Percentiles rank a stretch among this genome's conserved stretches.
Evolutionary conservation across 1,140 invertebrate genomes (phyloP).

Genomic region (Rhynchophorus ferrugineus): DNA sequence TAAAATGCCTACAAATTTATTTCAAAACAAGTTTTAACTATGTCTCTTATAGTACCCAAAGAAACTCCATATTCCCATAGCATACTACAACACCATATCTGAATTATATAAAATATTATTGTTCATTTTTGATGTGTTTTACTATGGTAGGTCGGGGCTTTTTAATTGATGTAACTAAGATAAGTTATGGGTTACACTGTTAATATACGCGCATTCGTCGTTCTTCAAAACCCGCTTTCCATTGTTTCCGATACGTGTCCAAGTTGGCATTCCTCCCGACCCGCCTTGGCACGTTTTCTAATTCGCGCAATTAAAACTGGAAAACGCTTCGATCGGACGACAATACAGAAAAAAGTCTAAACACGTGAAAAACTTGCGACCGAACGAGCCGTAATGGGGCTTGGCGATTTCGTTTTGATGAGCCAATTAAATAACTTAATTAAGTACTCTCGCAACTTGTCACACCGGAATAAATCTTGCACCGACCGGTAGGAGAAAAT

Average conservation of each 20-base stretch:
- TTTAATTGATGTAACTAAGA: too few species aligned
- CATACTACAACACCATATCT: too few species aligned
- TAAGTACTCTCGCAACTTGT: slow-evolving; percentile 21
- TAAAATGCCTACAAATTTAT: too few species aligned
- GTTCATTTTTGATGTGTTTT: too few species aligned
- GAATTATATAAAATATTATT: too few species aligned
- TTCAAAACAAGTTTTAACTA: too few species aligned
- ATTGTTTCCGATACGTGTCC: background rate
- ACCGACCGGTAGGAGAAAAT: background rate
- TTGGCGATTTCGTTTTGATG: slow-evolving; percentile 19
- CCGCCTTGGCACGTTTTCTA: background rate
- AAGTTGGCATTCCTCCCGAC: background rate
- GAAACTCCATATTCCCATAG: too few species aligned
- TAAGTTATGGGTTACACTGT: too few species aligned
- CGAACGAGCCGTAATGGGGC: background rate
- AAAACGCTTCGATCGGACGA: too few species aligned
- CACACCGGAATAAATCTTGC: slow-evolving; percentile 15
- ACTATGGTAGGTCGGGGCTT: too few species aligned
- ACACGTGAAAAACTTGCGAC: background rate
- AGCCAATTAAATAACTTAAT: slow-evolving; percentile 30
- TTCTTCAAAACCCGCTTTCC: background rate
- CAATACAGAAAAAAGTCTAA: background rate
- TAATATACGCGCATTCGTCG: too few species aligned
- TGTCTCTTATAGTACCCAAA: too few species aligned
- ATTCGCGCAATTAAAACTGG: background rate